Evolutionary conservation across 1,140 invertebrate species (phyloP), one percentile per base, ranked within the genome.

Genomic region (silkworm (Bombyx mori)): DNA sequence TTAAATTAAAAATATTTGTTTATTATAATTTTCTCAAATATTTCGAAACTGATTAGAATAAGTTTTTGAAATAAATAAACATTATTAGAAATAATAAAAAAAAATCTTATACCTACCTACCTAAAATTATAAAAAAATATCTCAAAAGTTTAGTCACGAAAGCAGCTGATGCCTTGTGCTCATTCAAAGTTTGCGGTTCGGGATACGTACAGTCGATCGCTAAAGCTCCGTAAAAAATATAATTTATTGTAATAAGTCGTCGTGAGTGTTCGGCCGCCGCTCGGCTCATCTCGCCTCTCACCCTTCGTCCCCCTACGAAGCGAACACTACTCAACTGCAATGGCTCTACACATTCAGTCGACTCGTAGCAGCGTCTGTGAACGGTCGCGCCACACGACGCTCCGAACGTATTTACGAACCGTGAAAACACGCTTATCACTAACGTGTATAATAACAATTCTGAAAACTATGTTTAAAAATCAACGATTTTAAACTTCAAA

Each of bases 201-300:
- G 59, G 54, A 73, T 74, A 78, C 73, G 68, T 67, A 69, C 68
- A 71, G 68, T 65, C 72, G 72, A 83, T 79, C 71, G 75, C 69
- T 77, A 79, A 84, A 84, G 80, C 77, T 79, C 65, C 68, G 71
- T 75, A 82, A 84, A 82, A 82, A 82, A 84, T 72, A 68, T 82
- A 81, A 86, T 84, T 84, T 86, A 85, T 86, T 85, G 77, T 86
- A 86, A 85, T 84, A 84, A 83, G 76, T 81, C 81, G 65, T 86
- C 83, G 83, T 82, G 82, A 82, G 76, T 77, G 76, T 75, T 85
- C 83, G 80, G 26, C 82, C 77, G 77, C 75, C 65, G 71, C 68
- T 86, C 83, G 83, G 76, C 68, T 73, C 75, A 73, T 78, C 75
- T 66, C 67, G 64, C 61, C 73, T 73, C 70, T 53, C 71, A 55